These are phyloP conservation scores for Neodiprion lecontei DNA, from an alignment of 1,140 invertebrate genomes.

Conservation along the genomic window DNA sequence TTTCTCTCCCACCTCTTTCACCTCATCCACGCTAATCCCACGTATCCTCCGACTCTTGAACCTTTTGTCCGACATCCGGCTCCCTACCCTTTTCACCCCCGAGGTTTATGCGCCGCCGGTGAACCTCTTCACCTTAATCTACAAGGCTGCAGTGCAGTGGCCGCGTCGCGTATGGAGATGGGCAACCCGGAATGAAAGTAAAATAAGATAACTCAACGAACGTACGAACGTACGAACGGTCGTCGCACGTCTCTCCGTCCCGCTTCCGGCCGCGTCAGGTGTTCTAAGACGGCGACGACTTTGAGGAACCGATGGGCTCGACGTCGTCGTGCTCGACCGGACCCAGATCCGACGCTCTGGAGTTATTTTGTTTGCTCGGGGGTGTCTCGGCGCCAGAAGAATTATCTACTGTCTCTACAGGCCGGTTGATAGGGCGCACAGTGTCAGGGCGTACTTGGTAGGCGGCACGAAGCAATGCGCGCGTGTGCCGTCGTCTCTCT, in stretches of 20 bases:
- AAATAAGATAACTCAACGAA: background rate
- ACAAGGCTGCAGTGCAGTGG: background rate
- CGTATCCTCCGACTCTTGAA: background rate
- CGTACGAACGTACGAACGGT: background rate
- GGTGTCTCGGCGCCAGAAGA: constrained; percentile 37
- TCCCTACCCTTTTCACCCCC: no score
- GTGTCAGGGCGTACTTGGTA: constrained; percentile 39
- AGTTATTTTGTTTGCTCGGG: constrained; percentile 15
- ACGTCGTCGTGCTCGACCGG: no score
- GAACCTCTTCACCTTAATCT: background rate
- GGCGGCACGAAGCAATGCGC: constrained; percentile 27
- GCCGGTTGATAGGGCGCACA: constrained; percentile 21
- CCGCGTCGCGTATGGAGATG: background rate
- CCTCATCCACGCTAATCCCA: background rate
- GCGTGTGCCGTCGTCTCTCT: constrained; percentile 10
- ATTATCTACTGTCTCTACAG: constrained; percentile 14
- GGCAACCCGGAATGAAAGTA: background rate
- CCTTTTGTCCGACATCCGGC: background rate
- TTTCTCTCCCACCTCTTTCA: background rate
- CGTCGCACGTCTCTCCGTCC: background rate
- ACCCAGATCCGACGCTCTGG: no score
- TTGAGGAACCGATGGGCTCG: no score
- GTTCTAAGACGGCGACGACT: no score
- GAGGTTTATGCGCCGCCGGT: background rate
- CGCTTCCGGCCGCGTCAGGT: background rate